A percentile compares a stretch with the other conserved stretches of the same genome.
Conservation (phyloP, 1,140 invertebrate genomes). For the Drosophila ironensis region DNA sequence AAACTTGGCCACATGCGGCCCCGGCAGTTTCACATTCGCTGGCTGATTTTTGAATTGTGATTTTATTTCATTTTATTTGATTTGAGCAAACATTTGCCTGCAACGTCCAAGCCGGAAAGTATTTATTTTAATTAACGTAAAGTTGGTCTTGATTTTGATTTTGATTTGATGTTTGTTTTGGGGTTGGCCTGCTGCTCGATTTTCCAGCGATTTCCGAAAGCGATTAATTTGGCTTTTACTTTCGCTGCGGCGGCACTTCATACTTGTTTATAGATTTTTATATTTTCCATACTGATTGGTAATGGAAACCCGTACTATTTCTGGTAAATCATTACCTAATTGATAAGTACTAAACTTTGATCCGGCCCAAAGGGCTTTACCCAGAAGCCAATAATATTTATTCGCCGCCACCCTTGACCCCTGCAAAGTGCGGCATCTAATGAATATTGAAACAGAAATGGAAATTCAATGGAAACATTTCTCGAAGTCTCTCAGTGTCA, state of each 20-base stretch:
- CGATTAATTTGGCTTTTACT: conserved; percentile 57
- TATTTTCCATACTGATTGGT: too few species aligned
- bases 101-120: conserved; percentile 63
- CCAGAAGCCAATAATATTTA: conserved; percentile 2
- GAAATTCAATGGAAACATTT: conserved; percentile 74
- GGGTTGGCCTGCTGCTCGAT: conserved; percentile 20
- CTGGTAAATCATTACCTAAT: too few species aligned
- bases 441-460: conserved; percentile 61
- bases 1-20: conserved; percentile 50
- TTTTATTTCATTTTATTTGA: conserved; percentile 1
- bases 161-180: conserved; percentile 2
- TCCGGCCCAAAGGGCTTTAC: too few species aligned
- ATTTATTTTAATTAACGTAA: conserved; percentile 75
- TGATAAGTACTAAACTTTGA: too few species aligned
- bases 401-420: conserved; percentile 9
- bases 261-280: too few species aligned
- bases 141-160: conserved; percentile 14
- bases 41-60: conserved; percentile 12
- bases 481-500: conserved; percentile 51
- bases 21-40: conserved; percentile 43
- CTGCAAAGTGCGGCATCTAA: conserved; percentile 27
- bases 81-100: conserved; percentile 12
- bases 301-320: too few species aligned
- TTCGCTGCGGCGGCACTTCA: conserved; percentile 43
- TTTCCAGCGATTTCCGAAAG: conserved; percentile 68